Base-by-base conservation (phyloP, 1,140 invertebrate genomes). In the Oncopeltus fasciatus region DNA sequence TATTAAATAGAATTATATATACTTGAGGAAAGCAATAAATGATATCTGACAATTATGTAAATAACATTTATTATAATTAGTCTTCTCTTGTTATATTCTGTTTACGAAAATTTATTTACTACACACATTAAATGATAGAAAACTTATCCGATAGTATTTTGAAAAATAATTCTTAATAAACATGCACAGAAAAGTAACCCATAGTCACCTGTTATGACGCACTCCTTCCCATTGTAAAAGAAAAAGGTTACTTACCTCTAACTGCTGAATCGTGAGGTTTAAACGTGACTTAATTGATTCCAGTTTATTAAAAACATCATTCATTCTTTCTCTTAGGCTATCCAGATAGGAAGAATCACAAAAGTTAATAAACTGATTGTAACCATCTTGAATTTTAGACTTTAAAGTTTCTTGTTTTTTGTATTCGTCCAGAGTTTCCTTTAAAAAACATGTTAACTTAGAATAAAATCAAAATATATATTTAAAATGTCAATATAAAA, bases 291-390 rank as follows among this genome's bases (percentile, higher is more conserved):
- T 67, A 26, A 73, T 65, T 44, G 62, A 63, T 24, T 75, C 70
- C 71, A 73, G 75, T 59, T 71, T 71, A 27, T 66, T 60, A n/a
- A 70, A 63, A 29, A 70, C 66, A 51, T 75, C 72, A 47, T 57
- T 64, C 16, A 76, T 69, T 62, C 71, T 63, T 28, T 84, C 83
- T 24, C 81, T 81, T 2, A 87, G 72, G 24, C 77, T 76, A 67
- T 81, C 80, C 47, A 86, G 72, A 67, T 82, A 81, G 38, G 77
- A 76, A 21, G 81, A 76, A 68, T 86, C 84, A 68, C 83, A 85
- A 58, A 81, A 74, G 66, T 79, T 78, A 9, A 78, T 77, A 71
- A 87, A 86, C 69, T 81, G 77, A 28, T 78, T 75, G 68, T 82
- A 83, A 63, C 78, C 77, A 51, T 77, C 75, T 63, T 80, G 77